Percentiles rank a stretch among this genome's conserved stretches.
Evolutionary conservation across 2,888 invertebrate species (phyloP).

Genomic region (Heliconius hortense): DNA sequence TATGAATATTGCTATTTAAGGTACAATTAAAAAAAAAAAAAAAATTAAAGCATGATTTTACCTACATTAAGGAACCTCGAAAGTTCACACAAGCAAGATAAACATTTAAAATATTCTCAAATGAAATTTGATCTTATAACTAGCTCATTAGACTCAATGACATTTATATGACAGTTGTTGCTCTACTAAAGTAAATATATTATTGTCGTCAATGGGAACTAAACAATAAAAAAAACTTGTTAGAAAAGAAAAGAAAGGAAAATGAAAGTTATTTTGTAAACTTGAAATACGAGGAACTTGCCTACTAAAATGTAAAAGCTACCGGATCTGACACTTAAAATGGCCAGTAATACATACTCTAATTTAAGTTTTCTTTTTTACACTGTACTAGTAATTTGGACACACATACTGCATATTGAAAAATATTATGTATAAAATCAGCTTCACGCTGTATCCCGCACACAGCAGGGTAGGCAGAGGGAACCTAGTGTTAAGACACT

Average conservation of each 20-base stretch:
- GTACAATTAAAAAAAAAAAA: no score
- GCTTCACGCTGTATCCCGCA: no score
- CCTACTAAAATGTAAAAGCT: not conserved
- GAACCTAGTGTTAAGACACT: no score
- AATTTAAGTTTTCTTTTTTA: not conserved
- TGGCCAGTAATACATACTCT: not conserved
- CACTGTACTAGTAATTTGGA: not conserved
- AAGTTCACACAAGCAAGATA: no score
- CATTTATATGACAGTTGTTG: not conserved
- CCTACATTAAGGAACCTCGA: no score
- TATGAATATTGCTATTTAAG: no score
- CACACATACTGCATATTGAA: not conserved
- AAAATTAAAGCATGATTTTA: no score
- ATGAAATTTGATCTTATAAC: no score
- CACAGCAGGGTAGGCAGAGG: no score
- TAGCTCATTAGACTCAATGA: not conserved
- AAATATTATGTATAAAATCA: no score
- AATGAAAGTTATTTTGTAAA: conserved; percentile 16
- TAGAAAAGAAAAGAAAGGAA: conserved; percentile 17
- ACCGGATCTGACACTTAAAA: conserved; percentile 4
- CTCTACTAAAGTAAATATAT: not conserved
- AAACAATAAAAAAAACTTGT: conserved; percentile 5
- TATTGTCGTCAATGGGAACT: not conserved
- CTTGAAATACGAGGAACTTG: conserved; percentile 9
- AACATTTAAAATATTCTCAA: no score